These are phyloP conservation scores for Apodemus sylvaticus DNA, from an alignment of 2,113 vertebrate species.

Conservation along the genomic window DNA sequence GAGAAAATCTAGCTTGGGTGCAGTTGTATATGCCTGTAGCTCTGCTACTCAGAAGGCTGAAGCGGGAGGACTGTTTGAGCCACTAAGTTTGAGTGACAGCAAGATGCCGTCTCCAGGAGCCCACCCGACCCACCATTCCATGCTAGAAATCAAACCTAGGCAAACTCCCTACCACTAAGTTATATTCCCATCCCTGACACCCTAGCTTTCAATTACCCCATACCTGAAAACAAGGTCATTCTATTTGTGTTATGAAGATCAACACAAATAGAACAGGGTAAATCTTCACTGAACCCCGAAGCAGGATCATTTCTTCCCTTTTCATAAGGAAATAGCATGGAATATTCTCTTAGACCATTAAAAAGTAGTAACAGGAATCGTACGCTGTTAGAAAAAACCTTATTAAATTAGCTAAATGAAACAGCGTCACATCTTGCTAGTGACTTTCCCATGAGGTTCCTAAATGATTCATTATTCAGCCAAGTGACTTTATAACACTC, in stretches of 20 bases:
- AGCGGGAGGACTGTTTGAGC: not conserved
- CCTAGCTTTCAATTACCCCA: not conserved
- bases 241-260: not conserved
- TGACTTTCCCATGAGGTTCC: not conserved
- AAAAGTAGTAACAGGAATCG: not conserved
- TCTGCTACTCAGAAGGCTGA: not conserved
- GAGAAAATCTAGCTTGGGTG: not conserved
- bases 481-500: not conserved
- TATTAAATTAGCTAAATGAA: conserved; percentile 30
- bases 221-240: not conserved
- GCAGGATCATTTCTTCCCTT: conserved; percentile 3
- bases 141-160: not conserved
- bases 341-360: not conserved
- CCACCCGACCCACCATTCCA: not conserved
- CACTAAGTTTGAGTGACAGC: not conserved
- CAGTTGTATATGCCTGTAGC: not conserved
- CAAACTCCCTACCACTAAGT: not conserved
- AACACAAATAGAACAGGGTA: too few species aligned
- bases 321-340: conserved; percentile 22
- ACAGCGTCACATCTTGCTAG: not conserved
- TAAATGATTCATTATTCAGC: not conserved
- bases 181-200: not conserved
- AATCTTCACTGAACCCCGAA: not conserved
- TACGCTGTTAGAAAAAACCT: not conserved
- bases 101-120: not conserved